Conservation (phyloP, 2,888 invertebrate genomes). For the Pollenia labialis region DNA sequence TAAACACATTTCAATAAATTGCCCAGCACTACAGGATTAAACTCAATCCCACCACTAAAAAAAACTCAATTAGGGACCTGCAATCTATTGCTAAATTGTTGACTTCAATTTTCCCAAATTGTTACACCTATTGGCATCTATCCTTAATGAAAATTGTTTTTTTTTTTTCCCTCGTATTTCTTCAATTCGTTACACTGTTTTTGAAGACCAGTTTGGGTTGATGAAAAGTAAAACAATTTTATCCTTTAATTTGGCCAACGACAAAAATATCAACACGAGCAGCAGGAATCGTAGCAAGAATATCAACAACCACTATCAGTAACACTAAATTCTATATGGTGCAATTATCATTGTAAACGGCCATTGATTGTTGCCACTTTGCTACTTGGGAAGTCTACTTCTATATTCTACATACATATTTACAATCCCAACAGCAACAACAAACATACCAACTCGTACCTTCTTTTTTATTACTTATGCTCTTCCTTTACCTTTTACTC, state of each 20-base stretch:
- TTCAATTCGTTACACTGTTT: slow-evolving; percentile 45
- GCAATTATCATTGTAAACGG: slow-evolving; percentile 76
- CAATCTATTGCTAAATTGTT: slow-evolving; percentile 45
- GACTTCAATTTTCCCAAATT: slow-evolving; percentile 17
- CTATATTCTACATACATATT: not conserved
- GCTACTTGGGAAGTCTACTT: slow-evolving; percentile 77
- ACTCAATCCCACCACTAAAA: not conserved
- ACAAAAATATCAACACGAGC: slow-evolving; percentile 29
- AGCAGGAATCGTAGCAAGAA: slow-evolving; percentile 19
- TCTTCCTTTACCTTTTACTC: not conserved
- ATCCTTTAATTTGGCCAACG: slow-evolving; percentile 28
- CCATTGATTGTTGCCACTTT: slow-evolving; percentile 77
- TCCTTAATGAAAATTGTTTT: slow-evolving; percentile 26
- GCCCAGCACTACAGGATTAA: not conserved
- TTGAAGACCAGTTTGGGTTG: not conserved
- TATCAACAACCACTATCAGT: slow-evolving; percentile 26
- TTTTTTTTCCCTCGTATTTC: not conserved
- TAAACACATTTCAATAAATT: slow-evolving; percentile 28
- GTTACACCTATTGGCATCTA: slow-evolving; percentile 38
- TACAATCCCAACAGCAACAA: not conserved
- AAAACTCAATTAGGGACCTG: slow-evolving; percentile 45
- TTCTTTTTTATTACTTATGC: not conserved
- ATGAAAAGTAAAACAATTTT: slow-evolving; percentile 22
- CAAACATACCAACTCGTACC: not conserved
- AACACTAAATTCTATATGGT: slow-evolving; percentile 41